These are phyloP conservation scores for Pachyseris speciosa DNA, from an alignment of 64 coral and sea anemone species.

Conservation along the genomic window DNA sequence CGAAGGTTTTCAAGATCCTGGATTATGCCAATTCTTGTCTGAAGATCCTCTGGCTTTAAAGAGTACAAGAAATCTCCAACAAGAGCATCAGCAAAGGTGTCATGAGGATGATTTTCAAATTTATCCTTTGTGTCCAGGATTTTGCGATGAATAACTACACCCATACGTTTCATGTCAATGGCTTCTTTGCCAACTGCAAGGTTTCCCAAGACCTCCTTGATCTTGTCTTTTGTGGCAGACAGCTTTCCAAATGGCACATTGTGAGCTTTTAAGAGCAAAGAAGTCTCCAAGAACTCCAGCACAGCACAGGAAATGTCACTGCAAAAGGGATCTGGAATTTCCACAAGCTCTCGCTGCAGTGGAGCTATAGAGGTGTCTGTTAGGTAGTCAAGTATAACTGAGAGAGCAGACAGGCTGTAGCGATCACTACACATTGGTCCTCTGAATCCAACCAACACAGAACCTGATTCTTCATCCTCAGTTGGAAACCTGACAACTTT, in stretches of 20 bases:
- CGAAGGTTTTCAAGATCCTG: constrained; percentile 54
- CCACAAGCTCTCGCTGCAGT: constrained; percentile 88
- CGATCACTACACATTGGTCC: constrained; percentile 71
- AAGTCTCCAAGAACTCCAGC: constrained; percentile 75
- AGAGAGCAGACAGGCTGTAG: constrained; percentile 52
- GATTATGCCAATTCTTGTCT: constrained; percentile 59
- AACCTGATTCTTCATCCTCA: constrained; percentile 90
- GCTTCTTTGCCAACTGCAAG: constrained; percentile 67
- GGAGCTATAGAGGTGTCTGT: constrained; percentile 94
- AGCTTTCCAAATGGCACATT: constrained; percentile 93
- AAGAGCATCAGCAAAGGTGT: constrained; percentile 77
- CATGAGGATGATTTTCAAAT: constrained; percentile 90
- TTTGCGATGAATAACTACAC: constrained; percentile 84
- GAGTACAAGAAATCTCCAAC: constrained; percentile 96
- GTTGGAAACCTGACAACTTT: constrained; percentile 86
- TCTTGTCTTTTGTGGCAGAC: constrained; percentile 77
- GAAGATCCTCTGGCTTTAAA: constrained; percentile 52
- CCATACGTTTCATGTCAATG: constrained; percentile 93
- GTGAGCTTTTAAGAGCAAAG: constrained; percentile 78
- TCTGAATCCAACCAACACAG: constrained; percentile 77
- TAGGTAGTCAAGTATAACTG: constrained; percentile 88
- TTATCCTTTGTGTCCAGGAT: constrained; percentile 90
- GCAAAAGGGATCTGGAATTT: constrained; percentile 91
- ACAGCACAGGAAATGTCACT: constrained; percentile 78
- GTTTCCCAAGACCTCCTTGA: constrained; percentile 63